phyloP scores from a whole-genome alignment of 2,888 invertebrate genomes.

The Shargacucullia verbasci region DNA sequence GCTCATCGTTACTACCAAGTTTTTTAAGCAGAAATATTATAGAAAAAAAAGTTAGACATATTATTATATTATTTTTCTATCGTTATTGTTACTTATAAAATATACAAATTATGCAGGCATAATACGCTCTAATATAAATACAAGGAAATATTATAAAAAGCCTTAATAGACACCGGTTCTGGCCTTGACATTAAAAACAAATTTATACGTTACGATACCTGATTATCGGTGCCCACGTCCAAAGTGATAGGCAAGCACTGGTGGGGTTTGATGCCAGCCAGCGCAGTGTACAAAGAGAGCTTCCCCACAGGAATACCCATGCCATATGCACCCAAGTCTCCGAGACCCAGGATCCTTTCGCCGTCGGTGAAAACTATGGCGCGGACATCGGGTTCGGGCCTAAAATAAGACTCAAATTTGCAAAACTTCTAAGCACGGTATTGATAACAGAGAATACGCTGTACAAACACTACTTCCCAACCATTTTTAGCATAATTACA shows the following conservation, averaged over 20 bases:
- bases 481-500: too few species aligned
- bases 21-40: too few species aligned
- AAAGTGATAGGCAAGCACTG: conserved; percentile 97
- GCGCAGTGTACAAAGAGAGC: conserved; percentile 97
- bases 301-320: conserved; percentile 99
- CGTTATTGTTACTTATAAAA: too few species aligned
- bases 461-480: too few species aligned
- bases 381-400: conserved; percentile 95
- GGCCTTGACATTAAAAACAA: conserved; percentile 46
- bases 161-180: conserved; percentile 9
- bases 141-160: conserved; percentile 12
- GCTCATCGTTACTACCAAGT: too few species aligned
- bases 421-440: too few species aligned
- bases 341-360: conserved; percentile 98
- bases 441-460: too few species aligned
- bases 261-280: conserved; percentile 98
- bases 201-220: conserved; percentile 81
- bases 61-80: too few species aligned
- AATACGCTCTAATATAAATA: neutral
- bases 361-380: conserved; percentile 98
- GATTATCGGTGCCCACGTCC: conserved; percentile 98
- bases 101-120: neutral
- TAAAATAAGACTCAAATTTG: conserved; percentile 63
- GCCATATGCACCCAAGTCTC: conserved; percentile 98
- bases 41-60: too few species aligned